A percentile compares a stretch with the other conserved stretches of the same genome.
These are phyloP conservation scores for Eriosoma lanigerum DNA, from an alignment of 1,140 invertebrate genomes.

Conservation along the genomic window DNA sequence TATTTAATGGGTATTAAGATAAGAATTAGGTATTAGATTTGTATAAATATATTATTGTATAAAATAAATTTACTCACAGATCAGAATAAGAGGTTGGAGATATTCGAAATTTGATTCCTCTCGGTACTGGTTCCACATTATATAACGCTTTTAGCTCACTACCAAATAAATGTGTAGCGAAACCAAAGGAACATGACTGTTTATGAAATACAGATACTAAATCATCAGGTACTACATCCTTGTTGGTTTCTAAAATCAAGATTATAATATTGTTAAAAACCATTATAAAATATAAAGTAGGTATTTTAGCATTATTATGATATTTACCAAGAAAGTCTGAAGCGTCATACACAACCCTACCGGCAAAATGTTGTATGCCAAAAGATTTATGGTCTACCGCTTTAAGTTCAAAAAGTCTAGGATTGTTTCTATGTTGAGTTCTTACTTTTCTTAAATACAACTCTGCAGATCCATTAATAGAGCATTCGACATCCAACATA, in stretches of 20 bases:
- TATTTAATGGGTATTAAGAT: too few species aligned
- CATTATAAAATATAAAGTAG: background rate
- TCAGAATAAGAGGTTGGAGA: slow-evolving; percentile 88
- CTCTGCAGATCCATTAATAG: slow-evolving; percentile 80
- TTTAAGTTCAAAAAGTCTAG: slow-evolving; percentile 72
- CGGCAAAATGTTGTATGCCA: slow-evolving; percentile 89
- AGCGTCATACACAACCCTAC: slow-evolving; percentile 85
- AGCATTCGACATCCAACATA: slow-evolving; percentile 91
- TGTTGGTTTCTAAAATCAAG: slow-evolving; percentile 73
- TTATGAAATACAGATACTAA: slow-evolving; percentile 90
- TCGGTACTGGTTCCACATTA: slow-evolving; percentile 75
- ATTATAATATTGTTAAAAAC: slow-evolving; percentile 23
- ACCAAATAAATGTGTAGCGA: slow-evolving; percentile 90
- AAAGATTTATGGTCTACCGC: slow-evolving; percentile 78
- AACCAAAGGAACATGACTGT: slow-evolving; percentile 90
- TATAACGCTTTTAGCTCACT: slow-evolving; percentile 86
- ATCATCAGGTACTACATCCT: slow-evolving; percentile 88
- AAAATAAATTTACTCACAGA: slow-evolving; percentile 68
- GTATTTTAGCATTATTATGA: background rate
- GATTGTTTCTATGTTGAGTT: slow-evolving; percentile 79
- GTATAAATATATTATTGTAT: too few species aligned
- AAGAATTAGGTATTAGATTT: too few species aligned
- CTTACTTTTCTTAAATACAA: slow-evolving; percentile 85
- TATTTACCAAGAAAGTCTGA: slow-evolving; percentile 75
- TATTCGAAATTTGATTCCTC: slow-evolving; percentile 83